Conservation (phyloP, 2,888 invertebrate genomes). For the Tetramorium bicarinatum region DNA sequence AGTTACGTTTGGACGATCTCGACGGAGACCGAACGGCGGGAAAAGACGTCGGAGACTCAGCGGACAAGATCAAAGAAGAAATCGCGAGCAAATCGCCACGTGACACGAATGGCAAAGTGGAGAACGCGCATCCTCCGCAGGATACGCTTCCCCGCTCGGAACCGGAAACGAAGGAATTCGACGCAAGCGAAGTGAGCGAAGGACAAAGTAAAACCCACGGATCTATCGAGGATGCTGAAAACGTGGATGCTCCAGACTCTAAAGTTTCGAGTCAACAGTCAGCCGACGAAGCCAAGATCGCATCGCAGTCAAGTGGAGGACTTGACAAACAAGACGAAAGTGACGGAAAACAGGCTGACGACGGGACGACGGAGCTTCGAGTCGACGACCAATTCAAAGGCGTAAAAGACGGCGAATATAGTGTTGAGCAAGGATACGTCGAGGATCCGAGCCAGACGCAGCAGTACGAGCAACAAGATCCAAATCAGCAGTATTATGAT, state of each 20-base stretch:
- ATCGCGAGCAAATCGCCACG: slow-evolving; percentile 18
- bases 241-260: too few relatives aligned
- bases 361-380: neutral
- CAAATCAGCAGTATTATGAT: slow-evolving; percentile 65
- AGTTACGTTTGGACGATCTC: slow-evolving; percentile 58
- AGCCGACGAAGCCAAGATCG: neutral
- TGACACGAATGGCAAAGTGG: neutral
- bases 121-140: neutral
- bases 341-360: slow-evolving; percentile 9
- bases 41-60: neutral
- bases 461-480: slow-evolving; percentile 66
- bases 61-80: neutral
- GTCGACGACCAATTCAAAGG: slow-evolving; percentile 36
- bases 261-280: neutral
- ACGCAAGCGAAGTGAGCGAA: neutral
- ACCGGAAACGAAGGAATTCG: neutral
- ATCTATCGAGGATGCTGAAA: neutral
- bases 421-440: slow-evolving; percentile 55
- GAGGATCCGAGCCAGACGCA: slow-evolving; percentile 57
- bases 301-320: slow-evolving; percentile 9
- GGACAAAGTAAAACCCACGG: neutral
- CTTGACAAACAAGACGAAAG: neutral
- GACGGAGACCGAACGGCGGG: neutral
- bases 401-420: slow-evolving; percentile 40
- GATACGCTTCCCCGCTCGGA: neutral